These are phyloP conservation scores for Gadus chalcogrammus DNA, from an alignment of 2,113 vertebrate genomes.

Conservation along the genomic window DNA sequence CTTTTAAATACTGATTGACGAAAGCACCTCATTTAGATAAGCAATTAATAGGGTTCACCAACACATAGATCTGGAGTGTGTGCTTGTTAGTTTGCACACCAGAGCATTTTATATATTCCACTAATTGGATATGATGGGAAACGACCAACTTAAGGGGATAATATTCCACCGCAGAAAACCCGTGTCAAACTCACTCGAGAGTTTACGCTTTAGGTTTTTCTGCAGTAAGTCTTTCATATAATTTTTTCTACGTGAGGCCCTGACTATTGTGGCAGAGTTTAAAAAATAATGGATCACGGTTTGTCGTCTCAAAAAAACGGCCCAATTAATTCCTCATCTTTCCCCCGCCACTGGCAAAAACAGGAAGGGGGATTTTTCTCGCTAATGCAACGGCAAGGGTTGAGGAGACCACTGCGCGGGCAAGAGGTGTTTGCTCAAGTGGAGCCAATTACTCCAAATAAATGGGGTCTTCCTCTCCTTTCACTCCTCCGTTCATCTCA, in stretches of 20 bases:
- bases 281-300: constrained; percentile 32
- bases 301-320: constrained; percentile 19
- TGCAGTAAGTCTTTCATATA: constrained; percentile 26
- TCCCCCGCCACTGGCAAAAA: constrained; percentile 37
- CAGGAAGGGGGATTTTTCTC: constrained; percentile 35
- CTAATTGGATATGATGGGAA: constrained; percentile 19
- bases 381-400: constrained; percentile 41
- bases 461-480: constrained; percentile 71
- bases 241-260: constrained; percentile 4
- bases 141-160: constrained; percentile 10
- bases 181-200: constrained; percentile 13
- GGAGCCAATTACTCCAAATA: constrained; percentile 79
- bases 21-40: constrained; percentile 4
- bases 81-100: constrained; percentile 7
- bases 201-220: constrained; percentile 8
- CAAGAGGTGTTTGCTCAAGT: constrained; percentile 76
- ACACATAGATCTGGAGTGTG: constrained; percentile 25
- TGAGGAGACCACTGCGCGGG: constrained; percentile 60
- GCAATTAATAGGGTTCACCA: constrained; percentile 11
- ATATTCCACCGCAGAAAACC: not conserved
- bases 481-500: constrained; percentile 41
- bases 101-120: constrained; percentile 26
- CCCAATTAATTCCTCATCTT: constrained; percentile 28
- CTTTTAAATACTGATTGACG: not conserved
- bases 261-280: constrained; percentile 18